phyloP scores from a whole-genome alignment of 2,113 vertebrate species.

The Notarius lentiginosus region DNA sequence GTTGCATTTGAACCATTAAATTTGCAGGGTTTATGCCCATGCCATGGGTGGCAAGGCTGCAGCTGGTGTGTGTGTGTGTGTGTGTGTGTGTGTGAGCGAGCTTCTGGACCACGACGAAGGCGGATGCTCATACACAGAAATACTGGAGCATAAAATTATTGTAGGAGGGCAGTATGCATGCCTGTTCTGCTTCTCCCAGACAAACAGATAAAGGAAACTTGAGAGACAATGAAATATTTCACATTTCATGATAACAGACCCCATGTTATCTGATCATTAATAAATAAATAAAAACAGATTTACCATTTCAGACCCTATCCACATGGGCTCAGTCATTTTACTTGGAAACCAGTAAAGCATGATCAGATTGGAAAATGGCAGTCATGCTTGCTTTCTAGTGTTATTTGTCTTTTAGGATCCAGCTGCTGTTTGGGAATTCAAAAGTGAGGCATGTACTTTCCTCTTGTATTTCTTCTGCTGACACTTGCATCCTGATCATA shows the following conservation, averaged over 20 bases:
- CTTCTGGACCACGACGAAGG: constrained; percentile 70
- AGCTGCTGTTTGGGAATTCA: neutral
- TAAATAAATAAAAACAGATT: constrained; percentile 13
- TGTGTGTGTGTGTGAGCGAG: constrained; percentile 23
- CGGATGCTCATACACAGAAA: constrained; percentile 67
- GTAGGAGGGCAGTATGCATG: constrained; percentile 42
- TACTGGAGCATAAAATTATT: constrained; percentile 61
- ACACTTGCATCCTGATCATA: neutral
- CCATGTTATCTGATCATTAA: constrained; percentile 8
- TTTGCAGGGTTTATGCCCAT: constrained; percentile 71
- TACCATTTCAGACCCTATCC: constrained; percentile 13
- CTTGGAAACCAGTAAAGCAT: constrained; percentile 9
- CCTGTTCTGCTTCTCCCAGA: constrained; percentile 23
- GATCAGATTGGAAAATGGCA: constrained; percentile 8
- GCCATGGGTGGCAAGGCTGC: constrained; percentile 73
- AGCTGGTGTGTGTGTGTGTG: constrained; percentile 62
- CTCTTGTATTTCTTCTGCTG: too few species aligned
- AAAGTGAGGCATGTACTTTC: neutral
- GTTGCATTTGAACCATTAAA: constrained; percentile 72
- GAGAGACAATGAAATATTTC: constrained; percentile 37
- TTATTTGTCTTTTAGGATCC: neutral
- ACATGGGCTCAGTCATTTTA: constrained; percentile 23
- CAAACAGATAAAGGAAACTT: constrained; percentile 40
- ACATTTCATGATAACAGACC: constrained; percentile 32
- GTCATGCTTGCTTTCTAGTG: neutral